Evolutionary conservation across 1,140 invertebrate species (phyloP), one percentile per base, ranked within the genome.

Genomic region (Ceratina japonica): DNA sequence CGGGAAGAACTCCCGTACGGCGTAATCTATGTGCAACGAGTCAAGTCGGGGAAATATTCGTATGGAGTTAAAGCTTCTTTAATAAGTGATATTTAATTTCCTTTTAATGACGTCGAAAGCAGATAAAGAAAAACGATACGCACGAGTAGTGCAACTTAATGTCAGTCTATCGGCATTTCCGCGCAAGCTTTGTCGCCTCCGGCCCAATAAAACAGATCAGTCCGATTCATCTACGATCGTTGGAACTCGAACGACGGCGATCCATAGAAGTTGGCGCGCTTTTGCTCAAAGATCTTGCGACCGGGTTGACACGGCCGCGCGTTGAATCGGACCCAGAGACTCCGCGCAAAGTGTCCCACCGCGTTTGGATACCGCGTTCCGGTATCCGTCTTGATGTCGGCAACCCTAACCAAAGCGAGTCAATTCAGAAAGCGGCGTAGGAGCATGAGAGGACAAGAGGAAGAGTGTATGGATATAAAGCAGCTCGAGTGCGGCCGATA

Each of bases 401-500:
- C 66, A 80, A 79, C 51, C 70, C 56, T 69, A 71, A 78, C 58
- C 56, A 63, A 73, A 52, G 10, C 44, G 44, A 64, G 70, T 51
- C 79, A 12, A 59, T 66, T 74, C 22, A 83, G 74, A 78, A 54
- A 75, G 61, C 66, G 63, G 52, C 52, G 71, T 74, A 73, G 71
- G 65, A 80, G 76, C 61, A 81, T 71, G 64, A 78, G 82, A 84
- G 73, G 74, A 71, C 79, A 72, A 71, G 70, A 70, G 74, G 75
- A 63, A 68, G 76, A 75, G 49, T 68, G 58, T 78, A 78, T 71
- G 70, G 75, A 78, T 78, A 78, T 72, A 78, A 78, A 78, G 75
- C 69, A 72, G 59, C 75, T 78, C 59, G 75, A 78, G 75, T 56
- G 69, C 75, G 20, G 69, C 20, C 18, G 59, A 79, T 65, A 79